Base-by-base conservation (phyloP, 2,888 invertebrate genomes). In the Ormyrus thymus region DNA sequence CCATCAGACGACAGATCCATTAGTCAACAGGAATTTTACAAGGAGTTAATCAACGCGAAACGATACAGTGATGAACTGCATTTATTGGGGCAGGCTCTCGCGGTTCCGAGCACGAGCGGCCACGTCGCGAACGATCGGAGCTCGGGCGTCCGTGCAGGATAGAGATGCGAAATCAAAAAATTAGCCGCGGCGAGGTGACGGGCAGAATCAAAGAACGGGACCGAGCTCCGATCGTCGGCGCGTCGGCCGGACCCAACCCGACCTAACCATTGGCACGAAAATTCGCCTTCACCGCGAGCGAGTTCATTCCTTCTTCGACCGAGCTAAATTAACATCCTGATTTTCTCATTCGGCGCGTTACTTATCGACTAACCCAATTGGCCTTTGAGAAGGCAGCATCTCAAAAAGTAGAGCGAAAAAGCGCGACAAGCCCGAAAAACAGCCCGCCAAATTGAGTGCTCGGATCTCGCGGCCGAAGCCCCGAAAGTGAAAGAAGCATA, bases 401-500 rank as follows among this genome's bases (percentile, higher is more conserved):
- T 29, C 29, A 29, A 29, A n/a, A 29, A 29, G 29, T 29, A 29
- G 29, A 29, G 76, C 76, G 0, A 45, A 59, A 7, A 74, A 51
- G 10, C 46, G n/a, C 11, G 48, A 11, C 53, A 13, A 51, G 15
- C 46, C 45, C 13, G n/a, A 11, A 65, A 55, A 62, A 51, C 7
- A 46, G 58, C 43, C 58, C 58, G 29, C 58, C 43, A 48, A 75
- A 70, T 69, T 74, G 75, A 74, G 83, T 80, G 86, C 83, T 86
- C 75, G 79, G 29, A 29, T 62, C 46, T 50, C 79, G 81, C 73
- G 61, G 43, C 46, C 64, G 45, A 15, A 87, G 87, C 85, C 86
- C 88, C 86, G 85, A 87, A 87, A 87, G 86, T 89, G 86, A 87
- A 86, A 88, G 89, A 89, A 89, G 89, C 89, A 89, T 89, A 89